Base-by-base conservation (phyloP, 1,140 invertebrate genomes). In the Cydia pomonella region DNA sequence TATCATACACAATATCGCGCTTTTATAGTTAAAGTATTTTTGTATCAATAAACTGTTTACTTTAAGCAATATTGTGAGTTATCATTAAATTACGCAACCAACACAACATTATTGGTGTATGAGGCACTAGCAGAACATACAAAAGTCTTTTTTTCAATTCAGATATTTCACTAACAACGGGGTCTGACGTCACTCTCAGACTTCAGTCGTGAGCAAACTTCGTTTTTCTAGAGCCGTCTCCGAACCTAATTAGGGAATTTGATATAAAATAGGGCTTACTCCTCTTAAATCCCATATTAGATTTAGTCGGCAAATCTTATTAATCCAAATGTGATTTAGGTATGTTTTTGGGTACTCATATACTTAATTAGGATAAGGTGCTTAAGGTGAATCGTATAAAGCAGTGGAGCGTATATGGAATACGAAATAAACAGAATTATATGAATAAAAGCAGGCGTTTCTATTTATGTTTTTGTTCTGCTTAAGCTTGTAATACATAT, bases 281-380 rank as follows among this genome's bases (percentile, higher is more conserved):
- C 6, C 13, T 29, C 29, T 41, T 21, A 16, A 69, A 41, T 6
- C 64, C 18, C 29, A 1, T 69, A 41, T 69, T 41, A 10, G 1
- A 44, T 44, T 44, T 16, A 69, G 16, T 33, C 64, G 27, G 27
- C 29, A 18, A 69, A 69, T 18, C 64, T 33, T 41, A 69, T 69
- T 69, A 33, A 69, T 33, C 64, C 29, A 0, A 18, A 64, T 64
- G 13, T 69, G 27, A 69, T 69, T 69, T 23, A 69, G 29, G 64
- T 9, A 69, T 33, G 64, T 69, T 41, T 69, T 69, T 38, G n/a
- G 27, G 25, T 6, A 66, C 27, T 69, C 29, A 12, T 23, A 33
- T 5, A n/a, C 29, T 33, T 38, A 69, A 69, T 69, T 69, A 69
- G 27, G 16, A 5, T 5, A 3, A 29, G 27, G 25, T 63, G 16